A percentile compares a stretch with the other conserved stretches of the same genome.
phyloP scores from a whole-genome alignment of 2,113 vertebrate genomes.

The Etheostoma cragini region DNA sequence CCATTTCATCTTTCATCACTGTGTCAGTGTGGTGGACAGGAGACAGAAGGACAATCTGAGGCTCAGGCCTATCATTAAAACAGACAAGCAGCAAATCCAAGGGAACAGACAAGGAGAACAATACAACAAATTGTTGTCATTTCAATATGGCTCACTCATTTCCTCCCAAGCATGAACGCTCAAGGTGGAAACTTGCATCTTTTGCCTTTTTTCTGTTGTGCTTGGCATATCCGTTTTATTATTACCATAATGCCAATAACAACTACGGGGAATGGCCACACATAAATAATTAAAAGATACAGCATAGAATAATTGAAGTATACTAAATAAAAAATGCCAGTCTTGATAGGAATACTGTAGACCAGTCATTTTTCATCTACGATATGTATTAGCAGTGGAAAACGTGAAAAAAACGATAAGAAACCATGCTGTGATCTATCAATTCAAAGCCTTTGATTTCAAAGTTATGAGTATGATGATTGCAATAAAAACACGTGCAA shows the following conservation, averaged over 20 bases:
- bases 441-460: constrained; percentile 2
- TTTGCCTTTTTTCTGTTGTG: constrained; percentile 1
- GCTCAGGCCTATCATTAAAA: constrained; percentile 74
- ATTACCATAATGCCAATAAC: neutral
- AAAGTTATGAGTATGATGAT: neutral
- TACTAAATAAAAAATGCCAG: neutral
- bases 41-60: constrained; percentile 71
- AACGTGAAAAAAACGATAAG: neutral
- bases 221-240: neutral
- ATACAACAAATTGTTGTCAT: constrained; percentile 74
- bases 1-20: constrained; percentile 84
- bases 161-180: constrained; percentile 31
- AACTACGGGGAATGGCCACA: neutral
- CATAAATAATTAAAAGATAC: neutral
- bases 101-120: constrained; percentile 52
- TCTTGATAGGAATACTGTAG: neutral
- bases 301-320: neutral
- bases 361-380: neutral
- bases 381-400: neutral
- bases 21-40: constrained; percentile 67
- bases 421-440: constrained; percentile 17
- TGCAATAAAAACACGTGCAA: constrained; percentile 1
- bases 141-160: constrained; percentile 64
- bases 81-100: constrained; percentile 68
- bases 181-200: neutral